Conservation (phyloP, 2,888 invertebrate species). For the Hedychridium roseum region DNA sequence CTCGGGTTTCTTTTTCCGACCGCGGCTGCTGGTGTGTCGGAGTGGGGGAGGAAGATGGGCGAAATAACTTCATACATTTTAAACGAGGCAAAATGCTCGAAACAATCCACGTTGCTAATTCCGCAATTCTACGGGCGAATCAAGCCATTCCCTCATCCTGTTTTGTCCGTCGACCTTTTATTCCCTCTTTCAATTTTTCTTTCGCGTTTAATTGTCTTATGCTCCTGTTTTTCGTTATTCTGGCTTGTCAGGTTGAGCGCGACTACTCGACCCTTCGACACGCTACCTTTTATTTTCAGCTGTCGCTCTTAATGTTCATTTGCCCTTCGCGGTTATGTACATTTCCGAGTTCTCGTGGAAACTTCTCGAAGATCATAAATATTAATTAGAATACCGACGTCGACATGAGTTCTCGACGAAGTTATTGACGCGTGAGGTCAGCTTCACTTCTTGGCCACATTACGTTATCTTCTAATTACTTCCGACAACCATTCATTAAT, state of each 20-base stretch:
- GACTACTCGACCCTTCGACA: too few species aligned
- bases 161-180: conserved; percentile 7
- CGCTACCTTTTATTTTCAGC: too few species aligned
- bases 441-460: conserved; percentile 26
- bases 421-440: conserved; percentile 35
- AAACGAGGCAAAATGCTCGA: conserved; percentile 31
- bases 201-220: too few species aligned
- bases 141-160: background rate
- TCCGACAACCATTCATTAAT: conserved; percentile 32
- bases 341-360: too few species aligned
- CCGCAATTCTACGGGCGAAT: conserved; percentile 19
- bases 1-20: conserved; percentile 4
- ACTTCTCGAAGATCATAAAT: too few species aligned
- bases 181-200: too few species aligned
- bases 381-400: conserved; percentile 22
- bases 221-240: too few species aligned
- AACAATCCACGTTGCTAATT: conserved; percentile 35
- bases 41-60: background rate
- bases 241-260: too few species aligned
- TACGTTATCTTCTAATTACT: conserved; percentile 34
- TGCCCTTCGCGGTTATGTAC: too few species aligned
- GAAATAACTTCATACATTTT: conserved; percentile 31
- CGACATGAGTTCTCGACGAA: conserved; percentile 16
- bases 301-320: too few species aligned
- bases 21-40: conserved; percentile 3